phyloP scores from a whole-genome alignment of 2,797 vertebrate genomes.

The Helarctos malayanus region DNA sequence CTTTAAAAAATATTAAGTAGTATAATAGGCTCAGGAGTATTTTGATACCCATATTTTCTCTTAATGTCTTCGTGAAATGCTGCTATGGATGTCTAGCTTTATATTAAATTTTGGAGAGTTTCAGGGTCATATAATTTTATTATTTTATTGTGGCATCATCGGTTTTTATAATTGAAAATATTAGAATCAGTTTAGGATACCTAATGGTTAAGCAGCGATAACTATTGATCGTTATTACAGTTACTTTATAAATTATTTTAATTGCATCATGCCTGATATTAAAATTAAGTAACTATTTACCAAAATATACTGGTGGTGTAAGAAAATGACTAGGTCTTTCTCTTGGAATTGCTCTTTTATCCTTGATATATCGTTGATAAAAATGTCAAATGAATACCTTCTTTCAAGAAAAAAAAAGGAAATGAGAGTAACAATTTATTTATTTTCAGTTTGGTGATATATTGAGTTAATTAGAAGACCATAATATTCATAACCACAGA shows the following conservation, averaged over 20 bases:
- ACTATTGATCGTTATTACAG: not conserved
- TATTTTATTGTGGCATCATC: not conserved
- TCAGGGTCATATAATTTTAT: constrained; percentile 21
- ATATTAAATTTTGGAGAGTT: constrained; percentile 9
- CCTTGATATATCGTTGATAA: not conserved
- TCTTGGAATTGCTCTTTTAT: constrained; percentile 1
- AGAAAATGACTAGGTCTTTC: not conserved
- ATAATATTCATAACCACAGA: constrained; percentile 15
- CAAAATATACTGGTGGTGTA: not conserved
- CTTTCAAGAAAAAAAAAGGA: constrained; percentile 9
- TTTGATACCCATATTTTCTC: not conserved
- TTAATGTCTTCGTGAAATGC: not conserved
- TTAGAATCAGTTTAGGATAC: constrained; percentile 3
- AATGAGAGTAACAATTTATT: not conserved
- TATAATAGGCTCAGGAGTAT: not conserved
- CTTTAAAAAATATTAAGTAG: not conserved
- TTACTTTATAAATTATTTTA: constrained; percentile 37
- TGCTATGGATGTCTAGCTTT: not conserved
- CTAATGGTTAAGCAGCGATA: not conserved
- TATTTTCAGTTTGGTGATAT: constrained; percentile 36
- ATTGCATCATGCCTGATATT: not conserved
- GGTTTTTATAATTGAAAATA: not conserved
- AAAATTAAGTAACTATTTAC: constrained; percentile 22
- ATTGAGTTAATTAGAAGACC: constrained; percentile 17
- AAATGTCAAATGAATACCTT: not conserved